Evolutionary conservation across 1,140 invertebrate species (phyloP), one percentile per base, ranked within the genome.

Genomic region (Adoxophyes honmai): DNA sequence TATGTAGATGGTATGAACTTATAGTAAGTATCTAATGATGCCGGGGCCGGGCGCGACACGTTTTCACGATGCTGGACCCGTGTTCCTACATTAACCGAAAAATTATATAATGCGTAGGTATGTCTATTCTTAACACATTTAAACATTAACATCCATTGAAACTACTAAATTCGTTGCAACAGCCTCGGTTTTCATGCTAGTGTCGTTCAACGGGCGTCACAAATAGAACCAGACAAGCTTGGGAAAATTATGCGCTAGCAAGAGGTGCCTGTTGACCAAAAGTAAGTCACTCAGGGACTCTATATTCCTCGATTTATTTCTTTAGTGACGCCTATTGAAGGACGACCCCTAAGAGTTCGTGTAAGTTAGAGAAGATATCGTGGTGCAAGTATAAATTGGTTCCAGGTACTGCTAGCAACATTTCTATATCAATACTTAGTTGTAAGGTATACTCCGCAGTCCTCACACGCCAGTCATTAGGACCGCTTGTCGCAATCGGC

Each of bases 101-200:
- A 10, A 48, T 48, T 48, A 48, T 48, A 48, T 7, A 48, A 28
- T 48, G 42, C 21, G 42, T 48, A 48, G 42, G 42, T 48, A 48
- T 48, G 42, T 48, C 42, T 48, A 48, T n/a, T 48, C 42, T 48
- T 48, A 48, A 66, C 70, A 76, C 69, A 58, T 63, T 66, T 70
- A 71, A 65, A 73, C 65, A 69, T 57, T 62, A 60, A 48, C 42
- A 48, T 48, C 21, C 59, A 67, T 63, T 54, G 59, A 67, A 53
- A 64, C 61, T 58, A 56, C 61, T 67, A 60, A 54, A 54, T 60
- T 60, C 35, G 52, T 53, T 60, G 60, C 60, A 68, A 68, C 54
- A 68, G 62, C 66, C 66, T 68, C 66, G 62, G 52, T 55, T 61
- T 64, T 58, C 21, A 48, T 18, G 42, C 42, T 48, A 11, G 11